A percentile compares a stretch with the other conserved stretches of the same genome.
These are phyloP conservation scores for Listronotus bonariensis DNA, from an alignment of 1,140 invertebrate species.

Conservation along the genomic window DNA sequence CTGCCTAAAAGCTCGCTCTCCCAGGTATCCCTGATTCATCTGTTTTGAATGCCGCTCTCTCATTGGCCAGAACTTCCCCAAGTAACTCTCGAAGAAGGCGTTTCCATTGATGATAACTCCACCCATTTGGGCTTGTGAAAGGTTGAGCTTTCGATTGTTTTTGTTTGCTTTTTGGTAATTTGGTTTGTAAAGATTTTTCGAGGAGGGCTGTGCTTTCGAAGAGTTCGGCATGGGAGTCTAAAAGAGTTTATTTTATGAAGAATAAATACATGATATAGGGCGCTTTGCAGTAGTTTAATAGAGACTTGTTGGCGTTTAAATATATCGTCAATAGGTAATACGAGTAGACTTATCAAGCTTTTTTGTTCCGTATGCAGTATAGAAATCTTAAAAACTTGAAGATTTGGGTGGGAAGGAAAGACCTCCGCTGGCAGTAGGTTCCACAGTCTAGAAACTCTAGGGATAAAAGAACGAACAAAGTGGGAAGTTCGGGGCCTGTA, in stretches of 20 bases:
- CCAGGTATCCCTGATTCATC: constrained; percentile 21
- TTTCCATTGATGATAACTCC: background rate
- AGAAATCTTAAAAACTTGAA: too few relatives aligned
- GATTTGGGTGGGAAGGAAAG: too few relatives aligned
- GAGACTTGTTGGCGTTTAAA: background rate
- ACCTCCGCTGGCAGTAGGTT: too few relatives aligned
- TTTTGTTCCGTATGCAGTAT: too few relatives aligned
- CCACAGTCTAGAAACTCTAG: too few relatives aligned
- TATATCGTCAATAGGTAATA: background rate
- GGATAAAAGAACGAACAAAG: too few relatives aligned
- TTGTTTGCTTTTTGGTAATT: constrained; percentile 38
- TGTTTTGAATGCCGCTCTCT: background rate
- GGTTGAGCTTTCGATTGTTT: constrained; percentile 29
- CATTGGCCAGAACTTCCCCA: constrained; percentile 16
- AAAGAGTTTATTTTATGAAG: background rate
- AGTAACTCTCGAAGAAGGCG: constrained; percentile 3
- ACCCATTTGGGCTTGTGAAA: background rate
- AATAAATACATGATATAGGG: too few relatives aligned
- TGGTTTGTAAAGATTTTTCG: constrained; percentile 35
- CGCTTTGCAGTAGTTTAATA: too few relatives aligned
- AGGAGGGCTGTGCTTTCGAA: background rate
- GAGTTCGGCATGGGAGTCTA: background rate
- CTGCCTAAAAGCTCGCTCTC: constrained; percentile 18
- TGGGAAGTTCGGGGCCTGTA: too few relatives aligned
- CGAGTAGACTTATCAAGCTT: too few relatives aligned